phyloP scores from a whole-genome alignment of 2,888 invertebrate species.

The Fragum whitleyi region DNA sequence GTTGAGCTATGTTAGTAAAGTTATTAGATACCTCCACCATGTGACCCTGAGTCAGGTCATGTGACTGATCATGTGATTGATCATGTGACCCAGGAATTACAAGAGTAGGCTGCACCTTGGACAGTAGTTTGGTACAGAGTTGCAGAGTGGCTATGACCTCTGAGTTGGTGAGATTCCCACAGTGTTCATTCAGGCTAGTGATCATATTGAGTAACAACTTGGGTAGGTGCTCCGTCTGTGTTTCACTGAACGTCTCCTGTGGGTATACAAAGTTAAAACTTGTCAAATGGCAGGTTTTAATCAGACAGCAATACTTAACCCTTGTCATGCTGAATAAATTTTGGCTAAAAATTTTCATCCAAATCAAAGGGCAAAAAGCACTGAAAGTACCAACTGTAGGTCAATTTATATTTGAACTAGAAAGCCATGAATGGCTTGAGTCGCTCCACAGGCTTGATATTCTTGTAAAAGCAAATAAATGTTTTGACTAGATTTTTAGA shows the following conservation, averaged over 20 bases:
- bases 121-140: slow-evolving; percentile 90
- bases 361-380: too few relatives aligned
- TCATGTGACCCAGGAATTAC: slow-evolving; percentile 64
- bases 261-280: slow-evolving; percentile 3
- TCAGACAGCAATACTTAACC: too few relatives aligned
- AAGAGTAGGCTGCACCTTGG: slow-evolving; percentile 90
- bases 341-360: too few relatives aligned
- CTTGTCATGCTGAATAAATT: too few relatives aligned
- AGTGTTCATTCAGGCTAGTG: slow-evolving; percentile 88
- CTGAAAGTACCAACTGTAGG: too few relatives aligned
- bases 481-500: too few relatives aligned
- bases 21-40: slow-evolving; percentile 55
- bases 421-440: too few relatives aligned
- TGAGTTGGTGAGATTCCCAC: slow-evolving; percentile 87
- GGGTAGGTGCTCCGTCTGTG: slow-evolving; percentile 92
- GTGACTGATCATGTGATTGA: slow-evolving; percentile 51
- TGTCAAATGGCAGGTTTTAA: background rate
- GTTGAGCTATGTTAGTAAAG: slow-evolving; percentile 8
- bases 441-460: too few relatives aligned
- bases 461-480: too few relatives aligned
- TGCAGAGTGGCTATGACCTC: slow-evolving; percentile 89
- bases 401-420: too few relatives aligned
- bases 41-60: slow-evolving; percentile 31
- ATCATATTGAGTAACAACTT: slow-evolving; percentile 90
- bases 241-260: slow-evolving; percentile 91